phyloP scores from a whole-genome alignment of 2,888 invertebrate genomes.

The Epinotia nisella region DNA sequence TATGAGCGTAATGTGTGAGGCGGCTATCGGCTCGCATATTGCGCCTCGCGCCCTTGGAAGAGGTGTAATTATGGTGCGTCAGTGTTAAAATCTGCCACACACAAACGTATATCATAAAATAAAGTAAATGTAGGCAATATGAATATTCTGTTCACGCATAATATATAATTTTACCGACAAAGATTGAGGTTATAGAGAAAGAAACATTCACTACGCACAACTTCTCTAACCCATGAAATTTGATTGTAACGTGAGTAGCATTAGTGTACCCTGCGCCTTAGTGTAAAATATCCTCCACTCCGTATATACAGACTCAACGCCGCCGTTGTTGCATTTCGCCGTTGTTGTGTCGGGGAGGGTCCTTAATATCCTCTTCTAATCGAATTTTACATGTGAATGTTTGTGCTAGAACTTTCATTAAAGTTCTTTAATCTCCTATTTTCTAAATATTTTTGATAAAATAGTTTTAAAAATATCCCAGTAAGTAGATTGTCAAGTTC shows the following conservation, averaged over 20 bases:
- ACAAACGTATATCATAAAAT: not conserved
- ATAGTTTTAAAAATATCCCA: constrained; percentile 77
- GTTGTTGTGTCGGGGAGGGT: too few species aligned
- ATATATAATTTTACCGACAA: not conserved
- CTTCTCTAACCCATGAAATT: not conserved
- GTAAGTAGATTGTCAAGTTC: constrained; percentile 81
- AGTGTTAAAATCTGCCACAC: constrained; percentile 12
- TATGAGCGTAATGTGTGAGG: constrained; percentile 35
- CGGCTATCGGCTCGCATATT: constrained; percentile 34
- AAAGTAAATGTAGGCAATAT: constrained; percentile 2
- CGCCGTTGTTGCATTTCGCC: too few species aligned
- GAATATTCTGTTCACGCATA: not conserved
- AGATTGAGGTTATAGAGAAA: not conserved
- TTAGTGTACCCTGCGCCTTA: not conserved
- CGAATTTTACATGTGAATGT: not conserved
- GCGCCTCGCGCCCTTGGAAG: constrained; percentile 18
- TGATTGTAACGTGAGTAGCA: not conserved
- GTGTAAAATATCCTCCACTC: not conserved
- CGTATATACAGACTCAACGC: not conserved
- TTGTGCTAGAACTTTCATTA: not conserved
- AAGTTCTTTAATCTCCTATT: constrained; percentile 48
- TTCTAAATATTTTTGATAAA: constrained; percentile 73
- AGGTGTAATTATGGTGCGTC: constrained; percentile 32
- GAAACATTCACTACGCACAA: not conserved
- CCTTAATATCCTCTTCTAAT: not conserved